Percentiles rank a stretch among this genome's conserved stretches.
Conservation (phyloP, 2,113 vertebrate genomes). For the Tauraco erythrolophus region DNA sequence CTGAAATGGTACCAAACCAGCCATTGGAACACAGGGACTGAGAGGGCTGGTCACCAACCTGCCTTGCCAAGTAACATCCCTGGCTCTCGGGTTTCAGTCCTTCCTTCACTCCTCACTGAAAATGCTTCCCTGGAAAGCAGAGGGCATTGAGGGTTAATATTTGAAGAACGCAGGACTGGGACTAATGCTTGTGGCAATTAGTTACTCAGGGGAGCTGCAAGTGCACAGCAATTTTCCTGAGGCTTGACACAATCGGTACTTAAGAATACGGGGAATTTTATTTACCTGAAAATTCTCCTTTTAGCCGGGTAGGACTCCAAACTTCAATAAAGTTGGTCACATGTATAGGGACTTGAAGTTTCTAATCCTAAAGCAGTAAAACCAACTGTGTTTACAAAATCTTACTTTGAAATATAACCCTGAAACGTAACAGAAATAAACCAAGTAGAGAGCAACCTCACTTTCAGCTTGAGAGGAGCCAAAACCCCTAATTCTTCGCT, state of each 20-base stretch:
- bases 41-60: not conserved
- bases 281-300: not conserved
- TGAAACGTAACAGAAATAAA: not conserved
- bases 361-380: not conserved
- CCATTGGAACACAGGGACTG: not conserved
- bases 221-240: not conserved
- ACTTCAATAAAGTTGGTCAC: not conserved
- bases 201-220: not conserved
- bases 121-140: not conserved
- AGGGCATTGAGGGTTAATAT: not conserved
- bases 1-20: not conserved
- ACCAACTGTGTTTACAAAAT: not conserved
- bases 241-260: not conserved
- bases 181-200: conserved; percentile 7
- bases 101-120: not conserved
- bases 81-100: not conserved
- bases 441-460: not conserved
- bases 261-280: not conserved
- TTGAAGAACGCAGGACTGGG: not conserved
- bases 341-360: not conserved
- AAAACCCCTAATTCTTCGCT: not conserved
- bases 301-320: not conserved
- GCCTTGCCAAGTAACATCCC: not conserved
- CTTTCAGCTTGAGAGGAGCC: not conserved
- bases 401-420: not conserved